These are phyloP conservation scores for Fissipunctia ypsillon DNA, from an alignment of 2,888 invertebrate genomes.

Conservation along the genomic window DNA sequence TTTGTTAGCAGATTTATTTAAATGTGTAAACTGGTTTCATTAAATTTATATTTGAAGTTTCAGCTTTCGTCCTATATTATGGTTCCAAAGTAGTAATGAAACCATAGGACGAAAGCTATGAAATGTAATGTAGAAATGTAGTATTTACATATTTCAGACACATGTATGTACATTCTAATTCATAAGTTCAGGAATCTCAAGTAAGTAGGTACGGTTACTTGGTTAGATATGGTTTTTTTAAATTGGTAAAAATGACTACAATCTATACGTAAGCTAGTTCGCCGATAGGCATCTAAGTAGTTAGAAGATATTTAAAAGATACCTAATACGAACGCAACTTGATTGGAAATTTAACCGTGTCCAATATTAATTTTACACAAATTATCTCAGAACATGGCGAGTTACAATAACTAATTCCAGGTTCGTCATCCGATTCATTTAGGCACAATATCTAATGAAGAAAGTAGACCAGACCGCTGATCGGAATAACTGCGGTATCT, in stretches of 20 bases:
- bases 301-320: not conserved
- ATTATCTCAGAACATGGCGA: conserved; percentile 16
- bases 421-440: conserved; percentile 58
- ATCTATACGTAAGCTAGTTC: not conserved
- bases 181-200: not conserved
- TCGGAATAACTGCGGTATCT: conserved; percentile 79
- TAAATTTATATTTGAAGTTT: not conserved
- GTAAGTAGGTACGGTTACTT: not conserved
- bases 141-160: not conserved
- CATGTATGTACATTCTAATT: not conserved
- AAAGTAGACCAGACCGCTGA: conserved; percentile 76
- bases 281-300: not conserved
- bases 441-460: conserved; percentile 63
- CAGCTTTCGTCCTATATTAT: not conserved
- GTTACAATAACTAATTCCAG: conserved; percentile 36
- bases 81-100: too few relatives aligned
- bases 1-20: not conserved
- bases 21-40: not conserved
- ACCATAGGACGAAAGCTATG: too few relatives aligned
- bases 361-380: conserved; percentile 14
- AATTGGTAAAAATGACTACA: not conserved
- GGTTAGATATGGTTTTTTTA: not conserved
- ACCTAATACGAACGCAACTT: not conserved
- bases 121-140: too few relatives aligned
- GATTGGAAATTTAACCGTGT: conserved; percentile 1